Conservation (phyloP, 2,888 invertebrate species). For the Erebia aethiops region DNA sequence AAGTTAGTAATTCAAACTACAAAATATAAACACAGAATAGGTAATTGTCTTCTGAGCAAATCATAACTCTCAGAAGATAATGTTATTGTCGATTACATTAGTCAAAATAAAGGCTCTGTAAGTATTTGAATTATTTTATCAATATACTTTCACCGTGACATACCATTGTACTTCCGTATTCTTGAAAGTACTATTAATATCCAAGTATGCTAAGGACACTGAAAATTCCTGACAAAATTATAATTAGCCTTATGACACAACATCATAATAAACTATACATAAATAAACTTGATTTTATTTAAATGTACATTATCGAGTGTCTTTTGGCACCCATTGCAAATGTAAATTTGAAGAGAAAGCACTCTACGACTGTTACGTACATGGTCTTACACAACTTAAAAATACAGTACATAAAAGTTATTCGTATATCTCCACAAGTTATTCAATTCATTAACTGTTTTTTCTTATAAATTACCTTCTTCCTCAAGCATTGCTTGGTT, state of each 20-base stretch:
- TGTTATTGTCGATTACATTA: neutral
- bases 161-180: slow-evolving; percentile 4
- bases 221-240: neutral
- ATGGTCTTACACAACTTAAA: neutral
- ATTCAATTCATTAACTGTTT: too few relatives aligned
- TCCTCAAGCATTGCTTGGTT: too few relatives aligned
- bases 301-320: slow-evolving; percentile 10
- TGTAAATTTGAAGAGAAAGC: slow-evolving; percentile 17
- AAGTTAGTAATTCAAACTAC: too few relatives aligned
- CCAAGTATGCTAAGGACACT: slow-evolving; percentile 8
- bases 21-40: too few relatives aligned
- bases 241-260: slow-evolving; percentile 15
- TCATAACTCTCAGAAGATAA: too few relatives aligned
- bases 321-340: slow-evolving; percentile 11
- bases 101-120: neutral
- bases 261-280: slow-evolving; percentile 21
- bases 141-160: slow-evolving; percentile 15
- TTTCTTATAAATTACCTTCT: too few relatives aligned
- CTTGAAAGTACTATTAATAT: slow-evolving; percentile 2
- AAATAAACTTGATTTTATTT: slow-evolving; percentile 14
- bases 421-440: too few relatives aligned
- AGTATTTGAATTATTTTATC: neutral
- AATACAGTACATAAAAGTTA: neutral
- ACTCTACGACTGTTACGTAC: neutral
- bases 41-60: too few relatives aligned